phyloP scores from a whole-genome alignment of 2,888 invertebrate genomes.

The Drosophila setosimentum region DNA sequence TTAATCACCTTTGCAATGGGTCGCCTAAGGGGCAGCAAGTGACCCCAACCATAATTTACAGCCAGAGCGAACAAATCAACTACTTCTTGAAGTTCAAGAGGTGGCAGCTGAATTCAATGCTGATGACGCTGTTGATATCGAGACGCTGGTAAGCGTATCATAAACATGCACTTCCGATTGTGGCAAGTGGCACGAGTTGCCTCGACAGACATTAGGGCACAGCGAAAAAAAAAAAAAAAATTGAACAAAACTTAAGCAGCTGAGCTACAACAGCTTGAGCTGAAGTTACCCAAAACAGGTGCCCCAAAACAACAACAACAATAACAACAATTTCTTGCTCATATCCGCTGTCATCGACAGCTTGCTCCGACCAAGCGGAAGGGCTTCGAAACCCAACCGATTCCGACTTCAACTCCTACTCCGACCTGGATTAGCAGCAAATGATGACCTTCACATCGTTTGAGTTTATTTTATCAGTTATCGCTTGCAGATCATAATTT shows the following conservation, averaged over 20 bases:
- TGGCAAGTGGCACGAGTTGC: slow-evolving; percentile 71
- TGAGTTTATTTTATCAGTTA: slow-evolving; percentile 12
- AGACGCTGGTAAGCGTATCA: slow-evolving; percentile 58
- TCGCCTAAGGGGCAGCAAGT: slow-evolving; percentile 5
- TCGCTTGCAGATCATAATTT: slow-evolving; percentile 27
- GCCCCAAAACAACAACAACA: slow-evolving; percentile 37
- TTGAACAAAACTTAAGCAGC: slow-evolving; percentile 55
- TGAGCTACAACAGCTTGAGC: slow-evolving; percentile 67
- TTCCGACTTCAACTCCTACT: not conserved
- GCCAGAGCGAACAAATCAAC: slow-evolving; percentile 23
- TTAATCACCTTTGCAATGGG: slow-evolving; percentile 10
- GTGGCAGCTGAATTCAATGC: slow-evolving; percentile 57
- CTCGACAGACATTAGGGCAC: slow-evolving; percentile 46
- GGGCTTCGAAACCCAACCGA: slow-evolving; percentile 35
- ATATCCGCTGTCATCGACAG: slow-evolving; percentile 60
- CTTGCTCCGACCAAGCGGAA: slow-evolving; percentile 51
- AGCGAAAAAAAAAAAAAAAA: slow-evolving; percentile 1
- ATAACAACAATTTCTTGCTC: slow-evolving; percentile 41
- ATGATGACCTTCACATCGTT: slow-evolving; percentile 49
- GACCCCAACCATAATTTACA: slow-evolving; percentile 15
- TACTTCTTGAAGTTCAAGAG: slow-evolving; percentile 5
- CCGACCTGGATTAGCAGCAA: slow-evolving; percentile 26
- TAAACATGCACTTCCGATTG: slow-evolving; percentile 75
- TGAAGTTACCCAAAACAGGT: slow-evolving; percentile 61
- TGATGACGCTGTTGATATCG: slow-evolving; percentile 33